Evolutionary conservation across 2,113 vertebrate species (phyloP).

Genomic region (Scytalopus superciliaris): DNA sequence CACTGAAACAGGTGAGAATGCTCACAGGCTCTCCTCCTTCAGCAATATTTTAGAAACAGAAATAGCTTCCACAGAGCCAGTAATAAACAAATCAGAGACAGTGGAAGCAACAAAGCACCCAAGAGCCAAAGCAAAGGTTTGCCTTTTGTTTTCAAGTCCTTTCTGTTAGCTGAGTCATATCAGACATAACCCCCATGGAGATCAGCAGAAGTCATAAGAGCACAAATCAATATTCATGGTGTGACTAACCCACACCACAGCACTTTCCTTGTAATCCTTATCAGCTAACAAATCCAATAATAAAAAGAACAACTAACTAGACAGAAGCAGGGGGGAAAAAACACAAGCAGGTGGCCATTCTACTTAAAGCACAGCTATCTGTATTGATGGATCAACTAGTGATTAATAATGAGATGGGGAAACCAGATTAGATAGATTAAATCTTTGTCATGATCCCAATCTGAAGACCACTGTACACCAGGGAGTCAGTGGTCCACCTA

Average conservation of each 20-base stretch:
- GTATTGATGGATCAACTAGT: not conserved
- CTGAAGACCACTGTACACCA: not conserved
- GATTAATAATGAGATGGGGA: not conserved
- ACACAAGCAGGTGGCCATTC: not conserved
- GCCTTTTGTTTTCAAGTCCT: not conserved
- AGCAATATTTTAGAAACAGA: not conserved
- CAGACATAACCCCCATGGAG: not conserved
- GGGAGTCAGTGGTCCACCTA: not conserved
- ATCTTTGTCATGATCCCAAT: not conserved
- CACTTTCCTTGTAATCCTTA: not conserved
- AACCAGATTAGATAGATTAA: not conserved
- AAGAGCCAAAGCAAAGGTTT: not conserved
- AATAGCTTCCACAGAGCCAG: not conserved
- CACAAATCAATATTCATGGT: not conserved
- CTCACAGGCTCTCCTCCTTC: not conserved
- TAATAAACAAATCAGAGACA: not conserved
- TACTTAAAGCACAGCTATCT: not conserved
- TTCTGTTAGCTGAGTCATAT: conserved; percentile 14
- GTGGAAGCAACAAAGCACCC: not conserved
- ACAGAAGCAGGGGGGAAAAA: not conserved
- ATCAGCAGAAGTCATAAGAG: not conserved
- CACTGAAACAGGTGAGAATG: not conserved
- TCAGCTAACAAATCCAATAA: not conserved
- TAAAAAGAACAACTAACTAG: not conserved
- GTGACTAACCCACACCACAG: not conserved